Evolutionary conservation across 2,797 vertebrate genomes (phyloP).

Genomic region (Poeciliopsis gracilis): DNA sequence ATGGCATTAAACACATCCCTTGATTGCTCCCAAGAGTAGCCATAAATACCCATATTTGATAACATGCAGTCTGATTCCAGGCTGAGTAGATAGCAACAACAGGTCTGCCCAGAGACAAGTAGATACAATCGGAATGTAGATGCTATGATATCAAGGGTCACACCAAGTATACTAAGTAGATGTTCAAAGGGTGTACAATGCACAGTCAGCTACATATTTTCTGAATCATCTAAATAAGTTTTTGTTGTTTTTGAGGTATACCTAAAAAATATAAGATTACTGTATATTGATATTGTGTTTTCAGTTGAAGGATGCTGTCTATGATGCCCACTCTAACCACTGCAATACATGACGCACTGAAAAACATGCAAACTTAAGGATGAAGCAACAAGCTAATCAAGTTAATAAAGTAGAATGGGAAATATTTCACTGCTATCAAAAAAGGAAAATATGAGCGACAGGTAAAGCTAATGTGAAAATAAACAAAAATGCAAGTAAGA

Average conservation of each 20-base stretch:
- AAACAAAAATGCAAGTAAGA: neutral
- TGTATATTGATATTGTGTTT: neutral
- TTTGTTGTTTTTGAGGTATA: too few species aligned
- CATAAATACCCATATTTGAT: constrained; percentile 47
- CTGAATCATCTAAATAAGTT: neutral
- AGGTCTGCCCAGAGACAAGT: constrained; percentile 45
- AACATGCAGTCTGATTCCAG: constrained; percentile 50
- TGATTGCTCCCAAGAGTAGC: constrained; percentile 24
- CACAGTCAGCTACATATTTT: neutral
- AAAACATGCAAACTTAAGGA: neutral
- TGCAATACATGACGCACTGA: neutral
- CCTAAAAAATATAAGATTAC: neutral
- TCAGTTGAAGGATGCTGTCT: neutral
- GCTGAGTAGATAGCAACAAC: constrained; percentile 42
- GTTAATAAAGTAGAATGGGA: neutral
- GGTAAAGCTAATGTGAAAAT: neutral
- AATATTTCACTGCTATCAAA: neutral
- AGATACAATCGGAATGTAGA: constrained; percentile 13
- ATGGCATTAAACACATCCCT: constrained; percentile 39
- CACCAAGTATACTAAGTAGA: neutral
- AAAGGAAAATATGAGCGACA: neutral
- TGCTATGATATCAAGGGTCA: neutral
- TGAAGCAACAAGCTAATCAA: neutral
- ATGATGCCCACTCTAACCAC: neutral
- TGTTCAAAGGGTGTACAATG: neutral